Evolutionary conservation across 2,797 vertebrate species (phyloP).

Genomic region (Muscicapa comitata): DNA sequence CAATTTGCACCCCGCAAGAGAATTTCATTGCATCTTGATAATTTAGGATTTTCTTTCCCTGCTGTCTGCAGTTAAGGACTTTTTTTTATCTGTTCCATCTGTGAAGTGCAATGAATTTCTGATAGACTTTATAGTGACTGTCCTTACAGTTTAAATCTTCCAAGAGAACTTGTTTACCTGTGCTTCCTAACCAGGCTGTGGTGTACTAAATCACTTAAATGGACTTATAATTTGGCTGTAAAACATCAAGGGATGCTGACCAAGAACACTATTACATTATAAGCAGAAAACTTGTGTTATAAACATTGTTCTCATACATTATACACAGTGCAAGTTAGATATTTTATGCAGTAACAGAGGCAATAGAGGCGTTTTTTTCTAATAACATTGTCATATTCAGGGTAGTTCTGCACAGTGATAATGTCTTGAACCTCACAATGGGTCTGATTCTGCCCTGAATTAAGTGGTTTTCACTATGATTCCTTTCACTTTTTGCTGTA

Average conservation of each 20-base stretch:
- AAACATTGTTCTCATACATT: neutral
- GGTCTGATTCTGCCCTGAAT: neutral
- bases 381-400: neutral
- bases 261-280: neutral
- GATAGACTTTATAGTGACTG: conserved; percentile 60
- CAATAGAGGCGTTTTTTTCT: neutral
- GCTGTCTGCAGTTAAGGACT: conserved; percentile 11
- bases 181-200: conserved; percentile 48
- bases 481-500: neutral
- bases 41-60: conserved; percentile 56
- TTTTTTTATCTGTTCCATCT: conserved; percentile 68
- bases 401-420: neutral
- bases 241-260: conserved; percentile 57
- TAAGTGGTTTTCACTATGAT: neutral
- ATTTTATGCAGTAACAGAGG: neutral
- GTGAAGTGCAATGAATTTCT: conserved; percentile 69
- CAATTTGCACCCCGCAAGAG: neutral
- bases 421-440: neutral
- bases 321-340: neutral
- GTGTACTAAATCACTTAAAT: conserved; percentile 60
- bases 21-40: conserved; percentile 24
- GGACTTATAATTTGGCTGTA: conserved; percentile 11
- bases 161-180: conserved; percentile 59
- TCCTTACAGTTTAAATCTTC: conserved; percentile 72
- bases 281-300: neutral